A percentile compares a stretch with the other conserved stretches of the same genome.
These are phyloP conservation scores for Macrosoma leucophasiata DNA, from an alignment of 2,888 invertebrate species.

Conservation along the genomic window DNA sequence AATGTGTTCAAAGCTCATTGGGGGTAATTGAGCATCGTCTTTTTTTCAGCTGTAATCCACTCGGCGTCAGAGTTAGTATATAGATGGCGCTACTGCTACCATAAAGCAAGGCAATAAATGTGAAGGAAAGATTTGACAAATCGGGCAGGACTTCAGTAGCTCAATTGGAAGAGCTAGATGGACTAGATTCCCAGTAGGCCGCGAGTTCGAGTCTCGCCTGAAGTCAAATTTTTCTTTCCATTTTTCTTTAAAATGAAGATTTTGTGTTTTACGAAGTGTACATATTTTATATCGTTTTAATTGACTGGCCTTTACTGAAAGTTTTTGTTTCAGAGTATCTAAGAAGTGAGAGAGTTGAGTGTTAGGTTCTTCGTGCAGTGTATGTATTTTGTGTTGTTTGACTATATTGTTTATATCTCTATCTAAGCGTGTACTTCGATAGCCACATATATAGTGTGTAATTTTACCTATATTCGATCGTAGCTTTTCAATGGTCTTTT, in stretches of 20 bases:
- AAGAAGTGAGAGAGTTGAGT: conserved; percentile 6
- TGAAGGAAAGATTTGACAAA: too few species aligned
- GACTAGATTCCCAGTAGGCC: too few species aligned
- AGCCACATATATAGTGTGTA: conserved; percentile 12
- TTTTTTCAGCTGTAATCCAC: too few species aligned
- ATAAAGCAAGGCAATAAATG: too few species aligned
- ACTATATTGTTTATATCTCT: conserved; percentile 7
- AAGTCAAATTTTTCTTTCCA: too few species aligned
- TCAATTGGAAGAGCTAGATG: too few species aligned
- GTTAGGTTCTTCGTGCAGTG: conserved; percentile 12
- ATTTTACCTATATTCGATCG: conserved; percentile 14
- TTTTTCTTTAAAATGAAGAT: conserved; percentile 14
- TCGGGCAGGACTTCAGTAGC: too few species aligned
- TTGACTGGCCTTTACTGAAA: conserved; percentile 4
- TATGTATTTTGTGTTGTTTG: conserved; percentile 10
- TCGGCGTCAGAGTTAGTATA: too few species aligned
- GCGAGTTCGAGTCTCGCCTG: too few species aligned
- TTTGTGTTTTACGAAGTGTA: conserved; percentile 18
- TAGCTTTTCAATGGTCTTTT: conserved; percentile 12
- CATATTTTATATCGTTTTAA: conserved; percentile 15
- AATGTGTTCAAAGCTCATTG: too few species aligned
- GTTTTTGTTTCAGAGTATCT: conserved; percentile 17
- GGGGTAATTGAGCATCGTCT: too few species aligned
- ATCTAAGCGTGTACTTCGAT: conserved; percentile 8
- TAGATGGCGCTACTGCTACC: too few species aligned